A percentile compares a stretch with the other conserved stretches of the same genome.
These are phyloP conservation scores for Amyelois transitella DNA, from an alignment of 1,140 invertebrate species.

Conservation along the genomic window DNA sequence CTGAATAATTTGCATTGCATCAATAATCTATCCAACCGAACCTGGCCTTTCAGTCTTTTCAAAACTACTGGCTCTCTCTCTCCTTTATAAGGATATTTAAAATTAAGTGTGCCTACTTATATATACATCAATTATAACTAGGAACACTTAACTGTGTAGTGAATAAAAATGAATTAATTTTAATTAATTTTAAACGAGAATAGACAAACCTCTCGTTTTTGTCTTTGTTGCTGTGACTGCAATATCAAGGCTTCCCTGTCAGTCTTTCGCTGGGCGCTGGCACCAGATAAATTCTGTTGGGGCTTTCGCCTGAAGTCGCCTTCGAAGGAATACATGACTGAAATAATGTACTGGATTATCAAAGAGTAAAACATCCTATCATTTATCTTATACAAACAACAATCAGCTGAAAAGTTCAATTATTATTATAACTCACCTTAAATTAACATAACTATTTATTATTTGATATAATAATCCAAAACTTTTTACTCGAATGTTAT, in stretches of 20 bases:
- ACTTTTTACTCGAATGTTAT: neutral
- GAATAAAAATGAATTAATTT: neutral
- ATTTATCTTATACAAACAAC: conserved; percentile 31
- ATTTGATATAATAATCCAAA: neutral
- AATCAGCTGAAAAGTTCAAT: conserved; percentile 31
- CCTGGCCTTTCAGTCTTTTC: too few relatives aligned
- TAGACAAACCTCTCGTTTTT: conserved; percentile 85
- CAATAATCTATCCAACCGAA: too few relatives aligned
- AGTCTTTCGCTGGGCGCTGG: conserved; percentile 81
- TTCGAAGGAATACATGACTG: conserved; percentile 88
- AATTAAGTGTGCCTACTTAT: too few relatives aligned
- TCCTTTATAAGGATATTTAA: too few relatives aligned
- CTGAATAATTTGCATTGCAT: too few relatives aligned
- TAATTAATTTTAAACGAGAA: neutral
- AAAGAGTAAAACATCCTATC: conserved; percentile 2
- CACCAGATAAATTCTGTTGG: conserved; percentile 92
- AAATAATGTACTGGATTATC: conserved; percentile 13
- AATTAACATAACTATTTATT: neutral
- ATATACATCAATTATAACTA: too few relatives aligned
- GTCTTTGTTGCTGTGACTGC: conserved; percentile 87
- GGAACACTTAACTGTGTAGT: too few relatives aligned
- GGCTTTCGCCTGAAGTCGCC: conserved; percentile 92
- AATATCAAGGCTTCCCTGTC: conserved; percentile 85
- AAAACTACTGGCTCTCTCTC: too few relatives aligned
- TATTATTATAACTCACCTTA: neutral